phyloP scores from a whole-genome alignment of 2,888 invertebrate genomes.

The Amblyjoppa proteus region DNA sequence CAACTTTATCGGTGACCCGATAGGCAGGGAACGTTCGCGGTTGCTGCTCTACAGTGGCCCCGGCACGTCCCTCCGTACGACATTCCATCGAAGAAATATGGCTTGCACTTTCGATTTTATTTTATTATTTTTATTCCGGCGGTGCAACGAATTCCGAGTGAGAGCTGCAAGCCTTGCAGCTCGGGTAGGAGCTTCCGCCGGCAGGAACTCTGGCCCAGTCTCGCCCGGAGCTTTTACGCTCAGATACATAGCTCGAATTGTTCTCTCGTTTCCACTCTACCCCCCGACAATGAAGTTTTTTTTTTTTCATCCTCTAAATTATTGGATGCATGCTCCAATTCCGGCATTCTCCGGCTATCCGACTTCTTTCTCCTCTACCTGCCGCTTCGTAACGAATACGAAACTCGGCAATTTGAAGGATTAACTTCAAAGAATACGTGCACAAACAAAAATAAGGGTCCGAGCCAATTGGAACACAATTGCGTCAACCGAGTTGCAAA shows the following conservation, averaged over 20 bases:
- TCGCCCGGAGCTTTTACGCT: constrained; percentile 21
- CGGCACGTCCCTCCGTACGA: constrained; percentile 31
- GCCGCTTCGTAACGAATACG: not conserved
- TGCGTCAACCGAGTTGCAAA: not conserved
- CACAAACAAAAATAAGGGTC: not conserved
- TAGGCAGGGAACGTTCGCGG: constrained; percentile 31
- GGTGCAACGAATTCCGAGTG: constrained; percentile 49
- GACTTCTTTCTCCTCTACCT: not conserved
- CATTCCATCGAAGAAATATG: constrained; percentile 65
- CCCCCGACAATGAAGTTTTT: constrained; percentile 28
- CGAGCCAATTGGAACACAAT: not conserved
- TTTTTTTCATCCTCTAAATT: constrained; percentile 47
- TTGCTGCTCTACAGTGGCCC: constrained; percentile 12
- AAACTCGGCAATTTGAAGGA: constrained; percentile 9
- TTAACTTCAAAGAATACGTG: constrained; percentile 13
- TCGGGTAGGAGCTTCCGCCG: not conserved
- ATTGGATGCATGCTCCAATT: constrained; percentile 44
- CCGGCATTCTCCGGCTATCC: not conserved
- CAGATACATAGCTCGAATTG: constrained; percentile 51
- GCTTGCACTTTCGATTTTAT: constrained; percentile 31
- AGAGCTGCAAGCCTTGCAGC: constrained; percentile 19
- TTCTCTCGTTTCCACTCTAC: constrained; percentile 28
- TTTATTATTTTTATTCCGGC: constrained; percentile 18
- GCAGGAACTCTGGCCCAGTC: constrained; percentile 3
- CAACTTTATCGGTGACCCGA: constrained; percentile 65